Conservation (phyloP, 2,113 vertebrate genomes). For the Misgurnus anguillicaudatus region DNA sequence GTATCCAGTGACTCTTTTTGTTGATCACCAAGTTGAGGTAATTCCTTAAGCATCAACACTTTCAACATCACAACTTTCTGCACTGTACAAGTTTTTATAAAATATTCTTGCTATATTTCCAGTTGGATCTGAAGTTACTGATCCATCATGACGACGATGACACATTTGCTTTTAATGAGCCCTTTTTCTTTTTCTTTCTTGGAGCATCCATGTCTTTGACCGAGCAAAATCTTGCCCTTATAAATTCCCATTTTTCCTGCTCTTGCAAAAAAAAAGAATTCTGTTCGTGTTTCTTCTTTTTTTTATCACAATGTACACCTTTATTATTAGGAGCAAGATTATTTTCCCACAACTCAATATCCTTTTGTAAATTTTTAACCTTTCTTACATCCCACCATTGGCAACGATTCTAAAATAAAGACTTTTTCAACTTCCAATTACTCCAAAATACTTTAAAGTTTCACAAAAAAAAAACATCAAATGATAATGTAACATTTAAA, state of each 20-base stretch:
- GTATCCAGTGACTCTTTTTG: too few relatives aligned
- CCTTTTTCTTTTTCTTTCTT: neutral
- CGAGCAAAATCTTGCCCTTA: neutral
- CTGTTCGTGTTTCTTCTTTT: neutral
- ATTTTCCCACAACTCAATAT: neutral
- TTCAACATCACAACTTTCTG: too few relatives aligned
- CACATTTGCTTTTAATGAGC: neutral
- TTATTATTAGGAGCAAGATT: neutral
- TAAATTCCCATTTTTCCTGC: neutral
- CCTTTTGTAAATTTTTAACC: neutral
- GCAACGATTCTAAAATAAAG: neutral
- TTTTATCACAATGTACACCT: neutral
- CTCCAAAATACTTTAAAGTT: neutral
- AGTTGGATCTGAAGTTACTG: neutral
- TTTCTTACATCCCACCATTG: constrained; percentile 5
- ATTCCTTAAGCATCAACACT: too few relatives aligned
- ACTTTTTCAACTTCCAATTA: neutral
- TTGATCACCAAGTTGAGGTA: too few relatives aligned
- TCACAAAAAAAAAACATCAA: neutral
- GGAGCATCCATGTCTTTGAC: neutral
- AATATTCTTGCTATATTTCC: neutral
- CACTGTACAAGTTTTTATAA: too few relatives aligned
- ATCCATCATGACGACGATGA: too few relatives aligned
- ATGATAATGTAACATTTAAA: too few relatives aligned
- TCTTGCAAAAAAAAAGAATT: neutral